Evolutionary conservation across 23 tunicate species (phyloP).

Genomic region (Styela clava): DNA sequence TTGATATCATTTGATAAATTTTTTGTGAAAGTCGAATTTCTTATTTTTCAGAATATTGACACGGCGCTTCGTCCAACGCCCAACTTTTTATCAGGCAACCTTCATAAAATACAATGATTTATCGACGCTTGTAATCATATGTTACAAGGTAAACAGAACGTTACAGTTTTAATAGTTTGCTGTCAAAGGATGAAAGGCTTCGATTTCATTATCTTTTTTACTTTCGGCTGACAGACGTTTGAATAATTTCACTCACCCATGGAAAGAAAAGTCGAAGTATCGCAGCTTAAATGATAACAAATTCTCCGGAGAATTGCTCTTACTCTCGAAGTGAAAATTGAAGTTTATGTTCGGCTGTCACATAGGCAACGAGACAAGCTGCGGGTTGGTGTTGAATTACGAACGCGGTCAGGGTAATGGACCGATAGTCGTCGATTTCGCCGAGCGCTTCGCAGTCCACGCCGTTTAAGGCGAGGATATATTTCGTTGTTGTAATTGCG

Average conservation of each 20-base stretch:
- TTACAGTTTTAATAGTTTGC: background rate
- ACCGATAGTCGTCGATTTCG: background rate
- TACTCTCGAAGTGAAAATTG: background rate
- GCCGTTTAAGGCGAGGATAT: no score
- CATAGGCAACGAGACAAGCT: conserved; percentile 11
- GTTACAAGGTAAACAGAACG: background rate
- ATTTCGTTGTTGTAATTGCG: no score
- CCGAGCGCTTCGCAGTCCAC: no score
- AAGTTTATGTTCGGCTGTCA: conserved; percentile 4
- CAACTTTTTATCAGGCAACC: background rate
- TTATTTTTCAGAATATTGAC: no score
- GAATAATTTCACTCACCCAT: background rate
- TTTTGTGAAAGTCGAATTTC: no score
- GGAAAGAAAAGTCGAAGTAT: background rate
- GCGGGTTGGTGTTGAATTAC: conserved; percentile 14
- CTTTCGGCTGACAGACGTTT: background rate
- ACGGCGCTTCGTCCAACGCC: background rate
- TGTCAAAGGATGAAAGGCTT: background rate
- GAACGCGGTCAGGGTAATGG: background rate
- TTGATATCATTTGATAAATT: no score
- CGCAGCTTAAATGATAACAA: background rate
- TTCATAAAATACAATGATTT: background rate
- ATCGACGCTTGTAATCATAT: background rate
- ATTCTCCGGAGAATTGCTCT: background rate
- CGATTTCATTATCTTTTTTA: background rate